Evolutionary conservation across 2,113 vertebrate genomes (phyloP).

Genomic region (Sphaerodactylus townsendi): DNA sequence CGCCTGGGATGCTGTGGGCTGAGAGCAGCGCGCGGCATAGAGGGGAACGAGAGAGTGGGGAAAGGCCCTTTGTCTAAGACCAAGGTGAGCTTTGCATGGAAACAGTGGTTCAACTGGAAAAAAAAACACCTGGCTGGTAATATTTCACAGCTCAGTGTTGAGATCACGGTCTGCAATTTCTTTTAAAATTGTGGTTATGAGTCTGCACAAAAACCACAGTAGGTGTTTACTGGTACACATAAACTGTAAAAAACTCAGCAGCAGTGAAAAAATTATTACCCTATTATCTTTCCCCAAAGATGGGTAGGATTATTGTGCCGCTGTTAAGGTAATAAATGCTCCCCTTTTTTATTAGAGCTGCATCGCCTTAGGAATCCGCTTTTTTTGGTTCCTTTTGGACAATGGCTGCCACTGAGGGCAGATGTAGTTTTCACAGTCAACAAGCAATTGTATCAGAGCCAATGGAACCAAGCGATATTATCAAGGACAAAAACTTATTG

Average conservation of each 20-base stretch:
- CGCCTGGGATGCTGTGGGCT: no score
- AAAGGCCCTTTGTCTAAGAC: no score
- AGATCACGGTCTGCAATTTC: background rate
- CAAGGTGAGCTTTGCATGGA: no score
- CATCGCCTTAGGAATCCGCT: slow-evolving; percentile 42
- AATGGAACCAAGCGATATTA: slow-evolving; percentile 54
- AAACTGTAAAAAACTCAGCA: background rate
- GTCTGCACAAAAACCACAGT: background rate
- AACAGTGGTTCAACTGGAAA: no score
- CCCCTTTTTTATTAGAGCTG: slow-evolving; percentile 36
- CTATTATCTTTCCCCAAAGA: slow-evolving; percentile 8
- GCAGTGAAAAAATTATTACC: slow-evolving; percentile 28
- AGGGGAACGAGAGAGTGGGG: no score
- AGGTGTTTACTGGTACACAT: background rate
- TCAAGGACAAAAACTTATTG: slow-evolving; percentile 37
- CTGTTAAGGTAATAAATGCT: slow-evolving; percentile 34
- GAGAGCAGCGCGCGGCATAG: no score
- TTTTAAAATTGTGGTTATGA: background rate
- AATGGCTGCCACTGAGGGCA: slow-evolving; percentile 50
- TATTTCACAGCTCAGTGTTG: no score
- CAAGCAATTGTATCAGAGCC: slow-evolving; percentile 62
- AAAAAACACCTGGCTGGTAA: no score
- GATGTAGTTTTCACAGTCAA: slow-evolving; percentile 67
- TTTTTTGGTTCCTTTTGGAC: slow-evolving; percentile 23
- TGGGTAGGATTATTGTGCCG: slow-evolving; percentile 26